Evolutionary conservation across 2,797 vertebrate species (phyloP).

Genomic region (Artibeus lituratus): DNA sequence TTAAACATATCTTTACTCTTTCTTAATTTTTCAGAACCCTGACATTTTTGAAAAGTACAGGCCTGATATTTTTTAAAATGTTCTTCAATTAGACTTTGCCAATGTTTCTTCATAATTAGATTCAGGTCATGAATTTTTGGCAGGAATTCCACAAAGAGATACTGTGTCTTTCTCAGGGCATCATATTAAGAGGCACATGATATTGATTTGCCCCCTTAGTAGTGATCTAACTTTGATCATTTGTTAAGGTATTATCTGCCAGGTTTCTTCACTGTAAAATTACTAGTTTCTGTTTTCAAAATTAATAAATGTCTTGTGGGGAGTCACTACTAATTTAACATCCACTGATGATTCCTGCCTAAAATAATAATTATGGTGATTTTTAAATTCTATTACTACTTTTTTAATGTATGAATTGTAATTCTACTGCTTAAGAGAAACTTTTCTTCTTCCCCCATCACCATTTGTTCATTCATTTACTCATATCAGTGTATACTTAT

Average conservation of each 20-base stretch:
- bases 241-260: not conserved
- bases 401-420: not conserved
- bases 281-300: not conserved
- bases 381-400: not conserved
- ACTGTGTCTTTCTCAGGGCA: not conserved
- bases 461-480: not conserved
- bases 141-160: not conserved
- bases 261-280: not conserved
- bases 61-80: constrained; percentile 28
- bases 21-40: not conserved
- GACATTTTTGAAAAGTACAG: not conserved
- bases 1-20: not conserved
- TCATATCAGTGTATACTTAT: not conserved
- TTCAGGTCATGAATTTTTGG: not conserved
- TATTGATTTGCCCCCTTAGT: not conserved
- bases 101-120: constrained; percentile 16
- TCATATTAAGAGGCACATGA: not conserved
- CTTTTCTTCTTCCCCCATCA: not conserved
- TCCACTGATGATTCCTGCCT: not conserved
- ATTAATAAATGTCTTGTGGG: not conserved
- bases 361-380: not conserved
- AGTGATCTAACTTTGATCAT: not conserved
- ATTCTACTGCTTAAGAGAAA: not conserved
- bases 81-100: constrained; percentile 22
- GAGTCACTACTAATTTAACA: not conserved